Base-by-base conservation (phyloP, 2,113 vertebrate genomes). In the pig (Sus scrofa) region DNA sequence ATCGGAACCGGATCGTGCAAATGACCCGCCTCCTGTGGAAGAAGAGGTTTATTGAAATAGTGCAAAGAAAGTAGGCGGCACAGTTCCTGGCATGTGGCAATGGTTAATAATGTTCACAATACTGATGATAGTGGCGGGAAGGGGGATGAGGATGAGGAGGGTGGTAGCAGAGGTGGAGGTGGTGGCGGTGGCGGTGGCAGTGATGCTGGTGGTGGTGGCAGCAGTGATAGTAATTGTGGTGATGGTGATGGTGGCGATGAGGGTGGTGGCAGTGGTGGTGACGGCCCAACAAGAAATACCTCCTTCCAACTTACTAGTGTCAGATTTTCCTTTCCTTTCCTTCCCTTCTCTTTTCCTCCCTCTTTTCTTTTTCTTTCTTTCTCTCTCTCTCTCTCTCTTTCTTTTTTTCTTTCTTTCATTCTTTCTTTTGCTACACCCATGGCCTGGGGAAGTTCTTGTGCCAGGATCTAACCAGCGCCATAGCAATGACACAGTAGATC, bases 221-320 rank as follows among this genome's bases (percentile, higher is more conserved):
- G 4, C 14, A 37, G 7, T 70, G 50, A 6, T 12, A 10, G 1
- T 27, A 22, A 1, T 26, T 12, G 3, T 32, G 68, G 0, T 37
- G 11, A 4, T 32, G n/a, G 1, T 74, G 20, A 4, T 6, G 19
- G 0, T 50, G 54, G 20, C 3, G 7, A 0, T 44, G 18, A 0
- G 6, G 27, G 3, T 18, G 14, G 0, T 30, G 24, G 15, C 16
- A 1, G 4, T 13, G 52, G 13, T 20, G 7, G 27, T 50, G 20
- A 26, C 3, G 39, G 39, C 60, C 20, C 54, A 14, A 16, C 32
- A 58, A 79, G 54, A 37, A 32, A 12, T 15, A 56, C 9, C 19
- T 84, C 32, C 58, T 63, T 65, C n/a, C 71, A 84, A 27, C 39
- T 32, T 27, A 86, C 60, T 39, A 56, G 13, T 16, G 16, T 56